Percentiles rank a stretch among this genome's conserved stretches.
These are phyloP conservation scores for Serrognathus titanus DNA, from an alignment of 2,888 invertebrate species.

Conservation along the genomic window DNA sequence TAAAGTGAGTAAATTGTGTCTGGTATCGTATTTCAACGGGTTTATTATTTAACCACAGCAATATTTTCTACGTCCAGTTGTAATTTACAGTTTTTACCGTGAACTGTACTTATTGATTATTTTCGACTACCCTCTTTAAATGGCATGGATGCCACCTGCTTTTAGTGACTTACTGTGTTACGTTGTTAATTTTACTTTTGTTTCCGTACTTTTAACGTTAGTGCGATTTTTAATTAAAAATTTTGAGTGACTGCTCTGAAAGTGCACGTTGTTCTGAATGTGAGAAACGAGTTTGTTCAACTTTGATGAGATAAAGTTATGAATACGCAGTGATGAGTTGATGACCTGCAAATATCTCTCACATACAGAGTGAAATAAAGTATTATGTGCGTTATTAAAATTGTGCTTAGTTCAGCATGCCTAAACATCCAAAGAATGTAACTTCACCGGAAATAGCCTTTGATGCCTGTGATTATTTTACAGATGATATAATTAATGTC, in stretches of 20 bases:
- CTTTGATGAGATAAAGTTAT: too few species aligned
- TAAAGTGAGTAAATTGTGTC: slow-evolving; percentile 16
- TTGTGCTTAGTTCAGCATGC: too few species aligned
- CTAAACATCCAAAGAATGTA: background rate
- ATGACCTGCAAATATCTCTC: too few species aligned
- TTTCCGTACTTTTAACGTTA: too few species aligned
- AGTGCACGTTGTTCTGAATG: too few species aligned
- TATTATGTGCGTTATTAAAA: too few species aligned
- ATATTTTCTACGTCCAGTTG: background rate
- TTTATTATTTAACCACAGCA: background rate
- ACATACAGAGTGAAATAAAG: too few species aligned
- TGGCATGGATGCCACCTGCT: background rate
- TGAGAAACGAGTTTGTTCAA: too few species aligned
- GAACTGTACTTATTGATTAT: slow-evolving; percentile 33
- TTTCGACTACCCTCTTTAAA: background rate
- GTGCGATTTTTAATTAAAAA: too few species aligned
- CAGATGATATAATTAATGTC: slow-evolving; percentile 60
- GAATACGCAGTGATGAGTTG: too few species aligned
- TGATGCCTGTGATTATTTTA: slow-evolving; percentile 69
- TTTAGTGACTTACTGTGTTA: background rate
- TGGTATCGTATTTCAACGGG: slow-evolving; percentile 2
- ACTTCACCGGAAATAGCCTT: slow-evolving; percentile 58
- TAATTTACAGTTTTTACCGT: background rate
- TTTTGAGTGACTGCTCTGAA: too few species aligned
- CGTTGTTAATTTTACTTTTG: too few species aligned